phyloP scores from a whole-genome alignment of 2,797 vertebrate genomes.

The Arctocebus calabarensis region DNA sequence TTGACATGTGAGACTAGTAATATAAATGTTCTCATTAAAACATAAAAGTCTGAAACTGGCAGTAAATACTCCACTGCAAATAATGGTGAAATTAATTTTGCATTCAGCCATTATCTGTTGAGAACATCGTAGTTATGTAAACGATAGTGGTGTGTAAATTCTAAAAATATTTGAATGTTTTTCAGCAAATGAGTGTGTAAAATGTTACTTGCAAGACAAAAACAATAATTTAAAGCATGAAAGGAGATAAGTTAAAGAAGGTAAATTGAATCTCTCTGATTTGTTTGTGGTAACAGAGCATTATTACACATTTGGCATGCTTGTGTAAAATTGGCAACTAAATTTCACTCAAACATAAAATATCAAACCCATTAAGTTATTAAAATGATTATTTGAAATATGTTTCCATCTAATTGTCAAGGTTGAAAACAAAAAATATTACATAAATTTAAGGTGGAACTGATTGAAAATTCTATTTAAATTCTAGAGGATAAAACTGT shows the following conservation, averaged over 20 bases:
- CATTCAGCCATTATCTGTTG: neutral
- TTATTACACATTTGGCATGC: constrained; percentile 52
- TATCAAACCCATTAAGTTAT: constrained; percentile 27
- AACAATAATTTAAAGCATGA: constrained; percentile 4
- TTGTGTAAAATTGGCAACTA: constrained; percentile 58
- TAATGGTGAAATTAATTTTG: constrained; percentile 56
- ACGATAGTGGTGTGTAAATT: neutral
- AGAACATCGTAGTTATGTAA: neutral
- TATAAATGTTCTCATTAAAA: constrained; percentile 33
- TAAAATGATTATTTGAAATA: constrained; percentile 55
- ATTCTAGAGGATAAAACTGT: constrained; percentile 10
- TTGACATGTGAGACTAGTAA: neutral
- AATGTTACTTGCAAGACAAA: constrained; percentile 6
- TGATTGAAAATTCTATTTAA: constrained; percentile 50
- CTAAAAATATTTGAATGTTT: constrained; percentile 5
- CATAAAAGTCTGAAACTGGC: constrained; percentile 2
- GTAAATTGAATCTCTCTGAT: constrained; percentile 50
- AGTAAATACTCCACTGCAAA: neutral
- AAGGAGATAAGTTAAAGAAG: constrained; percentile 58
- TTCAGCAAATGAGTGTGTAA: neutral
- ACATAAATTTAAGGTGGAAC: neutral
- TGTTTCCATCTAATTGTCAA: constrained; percentile 45
- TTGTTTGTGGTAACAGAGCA: neutral
- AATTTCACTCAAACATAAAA: constrained; percentile 53
- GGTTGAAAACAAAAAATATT: constrained; percentile 68